These are phyloP conservation scores for Cavia aperea DNA, from an alignment of 2,113 vertebrate species.

Conservation along the genomic window DNA sequence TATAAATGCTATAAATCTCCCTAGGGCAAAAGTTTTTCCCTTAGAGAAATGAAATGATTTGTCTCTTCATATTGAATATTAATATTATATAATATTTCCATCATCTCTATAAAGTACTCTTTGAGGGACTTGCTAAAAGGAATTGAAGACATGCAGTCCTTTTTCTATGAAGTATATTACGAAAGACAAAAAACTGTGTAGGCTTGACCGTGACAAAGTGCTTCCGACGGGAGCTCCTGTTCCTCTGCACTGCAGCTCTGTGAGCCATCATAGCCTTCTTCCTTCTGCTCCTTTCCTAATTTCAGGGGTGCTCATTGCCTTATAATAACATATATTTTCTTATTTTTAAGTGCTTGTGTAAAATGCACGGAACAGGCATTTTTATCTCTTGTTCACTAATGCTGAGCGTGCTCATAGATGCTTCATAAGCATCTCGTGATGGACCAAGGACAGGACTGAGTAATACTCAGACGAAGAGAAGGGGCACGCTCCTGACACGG, in stretches of 20 bases:
- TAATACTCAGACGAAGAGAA: not conserved
- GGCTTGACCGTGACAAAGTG: not conserved
- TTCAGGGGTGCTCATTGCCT: not conserved
- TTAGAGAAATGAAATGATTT: slow-evolving; percentile 20
- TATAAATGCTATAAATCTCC: slow-evolving; percentile 10
- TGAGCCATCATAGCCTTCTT: not conserved
- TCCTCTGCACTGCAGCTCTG: not conserved
- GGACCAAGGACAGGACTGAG: not conserved
- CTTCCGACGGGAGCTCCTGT: not conserved
- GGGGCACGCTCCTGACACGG: not conserved
- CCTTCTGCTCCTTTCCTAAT: not conserved
- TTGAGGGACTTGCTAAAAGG: not conserved
- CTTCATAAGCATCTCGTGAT: not conserved
- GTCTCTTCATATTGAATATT: slow-evolving; percentile 14
- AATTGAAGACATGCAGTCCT: slow-evolving; percentile 7
- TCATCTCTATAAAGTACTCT: slow-evolving; percentile 6
- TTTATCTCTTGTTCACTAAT: not conserved
- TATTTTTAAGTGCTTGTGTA: not conserved
- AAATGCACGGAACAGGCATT: not conserved
- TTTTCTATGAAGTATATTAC: not conserved
- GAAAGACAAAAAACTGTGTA: not conserved
- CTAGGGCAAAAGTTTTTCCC: slow-evolving; percentile 30
- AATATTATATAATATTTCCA: slow-evolving; percentile 26
- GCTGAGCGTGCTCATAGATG: not conserved
- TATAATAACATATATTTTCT: not conserved